Percentiles rank a stretch among this genome's conserved stretches.
Evolutionary conservation across 2,797 vertebrate genomes (phyloP).

Genomic region (Eupleurogrammus muticus): DNA sequence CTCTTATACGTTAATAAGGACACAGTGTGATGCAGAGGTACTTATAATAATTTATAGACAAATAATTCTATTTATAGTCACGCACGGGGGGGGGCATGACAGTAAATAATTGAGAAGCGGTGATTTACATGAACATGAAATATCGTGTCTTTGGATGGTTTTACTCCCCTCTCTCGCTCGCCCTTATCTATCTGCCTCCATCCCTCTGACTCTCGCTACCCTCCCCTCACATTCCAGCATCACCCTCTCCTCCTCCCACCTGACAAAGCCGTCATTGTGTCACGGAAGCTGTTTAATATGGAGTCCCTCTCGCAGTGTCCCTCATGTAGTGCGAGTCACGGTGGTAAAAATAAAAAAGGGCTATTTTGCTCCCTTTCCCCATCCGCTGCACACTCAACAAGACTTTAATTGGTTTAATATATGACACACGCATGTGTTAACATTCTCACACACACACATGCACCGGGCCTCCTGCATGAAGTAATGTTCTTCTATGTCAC

Average conservation of each 20-base stretch:
- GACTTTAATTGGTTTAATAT: slow-evolving; percentile 5
- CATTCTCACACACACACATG: neutral
- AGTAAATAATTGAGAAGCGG: no score
- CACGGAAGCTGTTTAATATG: slow-evolving; percentile 77
- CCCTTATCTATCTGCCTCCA: slow-evolving; percentile 45
- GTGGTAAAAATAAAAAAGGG: slow-evolving; percentile 30
- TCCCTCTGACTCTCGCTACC: slow-evolving; percentile 49
- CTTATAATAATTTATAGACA: no score
- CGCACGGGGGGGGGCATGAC: no score
- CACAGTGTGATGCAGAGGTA: no score
- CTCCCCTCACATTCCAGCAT: slow-evolving; percentile 75
- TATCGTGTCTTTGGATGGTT: neutral
- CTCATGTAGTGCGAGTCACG: slow-evolving; percentile 42
- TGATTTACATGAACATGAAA: neutral
- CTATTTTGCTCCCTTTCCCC: slow-evolving; percentile 27
- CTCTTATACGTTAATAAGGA: no score
- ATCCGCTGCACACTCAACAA: slow-evolving; percentile 13
- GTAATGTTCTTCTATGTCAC: slow-evolving; percentile 29
- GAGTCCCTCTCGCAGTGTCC: slow-evolving; percentile 67
- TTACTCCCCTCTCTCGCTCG: slow-evolving; percentile 13
- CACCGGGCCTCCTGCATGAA: slow-evolving; percentile 29
- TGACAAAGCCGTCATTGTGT: slow-evolving; percentile 85
- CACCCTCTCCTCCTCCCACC: slow-evolving; percentile 78
- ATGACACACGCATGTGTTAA: neutral
- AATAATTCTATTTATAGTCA: no score